Base-by-base conservation (phyloP, 1,140 invertebrate species). In the Ostrea denselamellosa region DNA sequence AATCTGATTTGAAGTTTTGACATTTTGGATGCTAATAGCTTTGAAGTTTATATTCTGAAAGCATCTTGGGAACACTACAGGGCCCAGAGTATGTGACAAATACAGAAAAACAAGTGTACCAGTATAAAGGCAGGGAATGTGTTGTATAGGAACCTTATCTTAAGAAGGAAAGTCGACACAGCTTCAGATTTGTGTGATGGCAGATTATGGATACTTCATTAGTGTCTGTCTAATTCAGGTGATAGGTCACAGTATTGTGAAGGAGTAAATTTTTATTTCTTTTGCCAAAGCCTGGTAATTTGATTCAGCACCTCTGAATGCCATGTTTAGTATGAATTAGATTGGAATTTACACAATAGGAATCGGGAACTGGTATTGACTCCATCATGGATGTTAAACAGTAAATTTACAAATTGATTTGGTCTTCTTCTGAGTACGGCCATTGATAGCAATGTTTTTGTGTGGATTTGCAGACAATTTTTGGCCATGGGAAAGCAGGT, bases 401-500 rank as follows among this genome's bases (percentile, higher is more conserved):
- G 34, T 44, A 44, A 44, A 44, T 5, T 44, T 44, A 44, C 34
- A 44, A 44, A 44, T 44, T 44, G 34, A 44, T 44, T 44, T 44
- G 1, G 34, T 44, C 5, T 44, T 44, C 56, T 17, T 62, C 56
- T 19, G 56, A 62, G n/a, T 62, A 0, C 52, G 51, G 83, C 51
- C 25, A 85, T 85, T 68, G 52, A 68, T 85, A 53, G 85, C 68
- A 77, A 89, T 89, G 88, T 54, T 89, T 44, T 89, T 89, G 54
- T 89, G 88, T 89, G 88, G 88, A 89, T 89, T 89, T 89, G 81
- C 85, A 5, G 88, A 89, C 25, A 83, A 81, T 51, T 44, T 89
- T 58, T 89, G 88, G 88, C 88, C 88, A 44, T 86, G 88, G 85
- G 88, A 89, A 83, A 86, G 28, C 68, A 86, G 88, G 88, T 89